A percentile compares a stretch with the other conserved stretches of the same genome.
Conservation (phyloP, 2,797 vertebrate species). For the Nasua narica region DNA sequence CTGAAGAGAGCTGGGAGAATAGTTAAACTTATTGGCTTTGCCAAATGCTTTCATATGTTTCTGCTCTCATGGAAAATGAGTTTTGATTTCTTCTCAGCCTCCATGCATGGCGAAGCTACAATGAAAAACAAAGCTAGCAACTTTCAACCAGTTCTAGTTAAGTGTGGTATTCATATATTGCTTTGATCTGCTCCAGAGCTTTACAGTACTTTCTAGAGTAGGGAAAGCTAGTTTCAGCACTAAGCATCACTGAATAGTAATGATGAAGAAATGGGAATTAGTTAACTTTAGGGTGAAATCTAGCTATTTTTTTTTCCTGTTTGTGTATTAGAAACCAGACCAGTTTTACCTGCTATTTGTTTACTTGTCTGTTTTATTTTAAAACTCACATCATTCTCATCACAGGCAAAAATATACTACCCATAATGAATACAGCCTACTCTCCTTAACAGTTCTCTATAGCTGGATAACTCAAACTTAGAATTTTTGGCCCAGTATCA, state of each 20-base stretch:
- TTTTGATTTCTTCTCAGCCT: slow-evolving; percentile 71
- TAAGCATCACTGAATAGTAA: not conserved
- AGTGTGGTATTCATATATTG: slow-evolving; percentile 18
- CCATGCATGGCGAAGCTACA: slow-evolving; percentile 51
- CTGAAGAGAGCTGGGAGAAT: slow-evolving; percentile 29
- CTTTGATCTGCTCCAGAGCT: slow-evolving; percentile 48
- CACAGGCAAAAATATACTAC: not conserved
- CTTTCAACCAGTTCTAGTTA: slow-evolving; percentile 51
- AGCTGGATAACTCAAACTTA: slow-evolving; percentile 6
- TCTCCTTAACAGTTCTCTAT: not conserved
- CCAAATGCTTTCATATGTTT: slow-evolving; percentile 74
- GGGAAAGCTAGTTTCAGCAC: not conserved
- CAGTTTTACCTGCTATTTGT: not conserved
- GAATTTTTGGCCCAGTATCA: not conserved
- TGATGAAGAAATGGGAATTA: not conserved
- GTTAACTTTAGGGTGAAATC: not conserved
- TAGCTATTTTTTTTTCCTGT: slow-evolving; percentile 37
- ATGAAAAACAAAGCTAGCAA: slow-evolving; percentile 59
- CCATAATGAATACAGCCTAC: not conserved
- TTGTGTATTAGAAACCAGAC: slow-evolving; percentile 38
- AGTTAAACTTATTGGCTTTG: slow-evolving; percentile 61
- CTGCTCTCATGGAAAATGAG: slow-evolving; percentile 72
- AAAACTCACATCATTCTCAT: not conserved
- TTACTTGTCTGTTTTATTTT: not conserved
- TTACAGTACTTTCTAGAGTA: slow-evolving; percentile 24